phyloP scores from a whole-genome alignment of 2,888 invertebrate species.

The Sinopyrophorus schimmeli region DNA sequence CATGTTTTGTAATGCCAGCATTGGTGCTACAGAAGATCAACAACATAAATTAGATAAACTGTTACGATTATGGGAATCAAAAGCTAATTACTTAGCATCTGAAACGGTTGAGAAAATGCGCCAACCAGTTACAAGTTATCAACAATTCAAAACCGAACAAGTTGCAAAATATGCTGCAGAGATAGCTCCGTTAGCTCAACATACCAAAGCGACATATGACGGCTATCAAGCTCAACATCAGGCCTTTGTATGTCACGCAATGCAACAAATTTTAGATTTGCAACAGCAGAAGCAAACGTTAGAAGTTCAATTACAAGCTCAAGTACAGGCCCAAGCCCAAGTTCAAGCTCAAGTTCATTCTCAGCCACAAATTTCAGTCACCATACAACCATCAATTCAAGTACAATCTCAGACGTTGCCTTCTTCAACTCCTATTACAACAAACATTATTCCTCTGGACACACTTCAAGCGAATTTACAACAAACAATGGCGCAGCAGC shows the following conservation, averaged over 20 bases:
- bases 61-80: slow-evolving; percentile 94
- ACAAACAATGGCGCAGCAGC: slow-evolving; percentile 25
- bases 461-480: slow-evolving; percentile 30
- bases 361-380: slow-evolving; percentile 11
- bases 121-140: slow-evolving; percentile 85
- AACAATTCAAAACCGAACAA: slow-evolving; percentile 85
- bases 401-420: slow-evolving; percentile 23
- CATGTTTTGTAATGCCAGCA: slow-evolving; percentile 94
- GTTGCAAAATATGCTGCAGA: slow-evolving; percentile 76
- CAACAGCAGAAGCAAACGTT: slow-evolving; percentile 77
- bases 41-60: slow-evolving; percentile 90
- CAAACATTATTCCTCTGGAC: slow-evolving; percentile 46
- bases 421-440: slow-evolving; percentile 22
- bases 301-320: slow-evolving; percentile 57
- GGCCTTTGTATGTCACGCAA: slow-evolving; percentile 89
- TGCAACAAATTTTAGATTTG: slow-evolving; percentile 83
- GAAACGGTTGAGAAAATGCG: slow-evolving; percentile 84
- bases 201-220: slow-evolving; percentile 83
- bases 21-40: slow-evolving; percentile 85
- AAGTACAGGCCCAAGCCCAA: slow-evolving; percentile 37
- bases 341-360: slow-evolving; percentile 25
- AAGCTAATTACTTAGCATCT: slow-evolving; percentile 83
- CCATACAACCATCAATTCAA: too few species aligned
- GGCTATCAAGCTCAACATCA: slow-evolving; percentile 78
- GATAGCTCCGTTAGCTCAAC: slow-evolving; percentile 74